Evolutionary conservation across 2,888 invertebrate genomes (phyloP), one percentile per base, ranked within the genome.

Genomic region (Ichneumoninae sp.): DNA sequence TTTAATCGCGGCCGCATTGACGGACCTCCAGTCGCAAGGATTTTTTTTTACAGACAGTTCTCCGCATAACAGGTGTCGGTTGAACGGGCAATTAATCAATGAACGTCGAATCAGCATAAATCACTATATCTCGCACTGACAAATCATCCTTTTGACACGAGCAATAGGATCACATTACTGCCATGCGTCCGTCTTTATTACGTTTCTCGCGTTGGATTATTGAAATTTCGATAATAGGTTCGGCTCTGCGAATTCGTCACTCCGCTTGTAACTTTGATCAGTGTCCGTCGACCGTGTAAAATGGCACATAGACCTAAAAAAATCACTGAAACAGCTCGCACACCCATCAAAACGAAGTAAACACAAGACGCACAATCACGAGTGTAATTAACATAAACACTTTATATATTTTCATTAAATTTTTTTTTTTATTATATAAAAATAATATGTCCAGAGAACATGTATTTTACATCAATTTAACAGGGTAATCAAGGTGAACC

Each of bases 21-120:
- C 50, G 54, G 19, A 36, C 22, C 10, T 40, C 40, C 3, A 10
- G 36, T 7, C 2, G 60, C 4, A 60, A 13, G 13, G 19, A 71
- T 57, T 57, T 57, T 54, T 26, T 19, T 36, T 33, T 36, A 10
- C 4, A 10, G 3, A 26, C 22, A 22, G 10, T 22, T 40, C 33
- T 57, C 54, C 19, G 50, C 50, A 52, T 33, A 63, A 63, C 30
- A 3, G 26, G 60, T 66, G 22, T 26, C 60, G 40, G 74, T 69
- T 36, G 47, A 60, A 63, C 50, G 54, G 33, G 50, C 81, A 80
- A 82, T 82, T 75, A 52, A 26, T 36, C 60, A 79, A 82, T 85
- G 70, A 76, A 82, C 82, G 78, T 79, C 71, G 19, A 71, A 85
- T 80, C 75, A 79, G 79, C 85, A 73, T 80, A 79, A 75, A 79